A percentile compares a stretch with the other conserved stretches of the same genome.
Conservation (phyloP, 1,140 invertebrate species). For the Drosophila equinoxialis region DNA sequence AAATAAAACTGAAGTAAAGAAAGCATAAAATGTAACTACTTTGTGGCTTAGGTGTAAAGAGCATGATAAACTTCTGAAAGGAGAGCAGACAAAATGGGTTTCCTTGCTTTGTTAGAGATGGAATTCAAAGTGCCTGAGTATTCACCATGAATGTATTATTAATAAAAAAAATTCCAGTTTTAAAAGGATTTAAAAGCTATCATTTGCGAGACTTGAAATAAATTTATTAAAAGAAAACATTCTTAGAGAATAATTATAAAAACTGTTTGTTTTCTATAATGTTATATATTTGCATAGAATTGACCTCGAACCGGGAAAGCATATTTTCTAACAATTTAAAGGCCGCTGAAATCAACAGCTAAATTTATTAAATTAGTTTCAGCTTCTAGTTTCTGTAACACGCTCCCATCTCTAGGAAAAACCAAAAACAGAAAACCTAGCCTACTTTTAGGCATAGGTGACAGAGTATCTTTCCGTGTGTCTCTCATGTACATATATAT, state of each 20-base stretch:
- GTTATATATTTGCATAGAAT: too few species aligned
- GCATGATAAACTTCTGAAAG: slow-evolving; percentile 5
- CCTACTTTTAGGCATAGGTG: slow-evolving; percentile 39
- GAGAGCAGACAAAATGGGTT: slow-evolving; percentile 8
- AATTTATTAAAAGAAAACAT: too few species aligned
- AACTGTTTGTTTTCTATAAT: too few species aligned
- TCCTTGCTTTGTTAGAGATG: slow-evolving; percentile 1
- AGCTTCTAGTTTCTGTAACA: not conserved
- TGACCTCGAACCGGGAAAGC: too few species aligned
- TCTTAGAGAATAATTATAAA: too few species aligned
- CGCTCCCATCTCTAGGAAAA: slow-evolving; percentile 5
- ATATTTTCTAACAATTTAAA: too few species aligned
- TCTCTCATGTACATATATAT: not conserved
- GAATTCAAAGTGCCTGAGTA: too few species aligned
- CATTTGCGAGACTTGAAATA: too few species aligned
- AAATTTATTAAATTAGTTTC: not conserved
- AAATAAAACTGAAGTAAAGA: slow-evolving; percentile 52
- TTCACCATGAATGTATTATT: too few species aligned
- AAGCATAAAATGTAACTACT: slow-evolving; percentile 78
- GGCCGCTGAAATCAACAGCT: too few species aligned
- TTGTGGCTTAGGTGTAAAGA: slow-evolving; percentile 75
- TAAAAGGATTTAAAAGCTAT: too few species aligned
- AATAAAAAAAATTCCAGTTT: too few species aligned
- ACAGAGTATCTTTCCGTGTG: slow-evolving; percentile 13
- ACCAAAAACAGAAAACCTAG: slow-evolving; percentile 47